phyloP scores from a whole-genome alignment of 2,888 invertebrate species.

The Clitarchus hookeri region DNA sequence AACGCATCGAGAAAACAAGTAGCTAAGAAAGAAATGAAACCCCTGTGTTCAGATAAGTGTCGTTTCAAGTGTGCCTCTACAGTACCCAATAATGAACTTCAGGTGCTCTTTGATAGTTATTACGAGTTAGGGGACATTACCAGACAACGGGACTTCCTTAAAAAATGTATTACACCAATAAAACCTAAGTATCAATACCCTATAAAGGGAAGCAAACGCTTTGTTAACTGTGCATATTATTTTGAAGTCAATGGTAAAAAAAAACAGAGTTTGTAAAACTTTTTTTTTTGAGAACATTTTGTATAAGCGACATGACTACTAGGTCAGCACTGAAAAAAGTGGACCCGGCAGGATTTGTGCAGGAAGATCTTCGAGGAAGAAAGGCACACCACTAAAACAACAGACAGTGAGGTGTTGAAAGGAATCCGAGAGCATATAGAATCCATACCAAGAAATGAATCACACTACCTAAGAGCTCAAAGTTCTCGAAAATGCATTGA shows the following conservation, averaged over 20 bases:
- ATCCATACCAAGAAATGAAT: neutral
- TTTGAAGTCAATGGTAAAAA: neutral
- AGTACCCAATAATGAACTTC: neutral
- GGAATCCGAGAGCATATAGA: neutral
- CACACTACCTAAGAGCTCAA: neutral
- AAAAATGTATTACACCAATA: slow-evolving; percentile 11
- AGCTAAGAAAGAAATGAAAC: neutral
- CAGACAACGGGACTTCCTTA: slow-evolving; percentile 19
- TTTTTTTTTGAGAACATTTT: neutral
- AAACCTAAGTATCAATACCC: neutral
- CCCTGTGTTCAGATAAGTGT: neutral
- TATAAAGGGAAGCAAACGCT: neutral
- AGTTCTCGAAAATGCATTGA: neutral
- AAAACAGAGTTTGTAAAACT: neutral
- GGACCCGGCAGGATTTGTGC: neutral
- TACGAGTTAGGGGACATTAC: slow-evolving; percentile 10
- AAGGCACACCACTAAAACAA: slow-evolving; percentile 1
- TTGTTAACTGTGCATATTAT: neutral
- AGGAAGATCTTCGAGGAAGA: neutral
- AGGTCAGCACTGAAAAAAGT: slow-evolving; percentile 5
- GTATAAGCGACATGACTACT: neutral
- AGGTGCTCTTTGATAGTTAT: neutral
- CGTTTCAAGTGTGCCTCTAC: neutral
- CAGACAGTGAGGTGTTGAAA: slow-evolving; percentile 16
- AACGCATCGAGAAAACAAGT: neutral